Evolutionary conservation across 2,113 vertebrate genomes (phyloP).

Genomic region (Burhinus bistriatus): DNA sequence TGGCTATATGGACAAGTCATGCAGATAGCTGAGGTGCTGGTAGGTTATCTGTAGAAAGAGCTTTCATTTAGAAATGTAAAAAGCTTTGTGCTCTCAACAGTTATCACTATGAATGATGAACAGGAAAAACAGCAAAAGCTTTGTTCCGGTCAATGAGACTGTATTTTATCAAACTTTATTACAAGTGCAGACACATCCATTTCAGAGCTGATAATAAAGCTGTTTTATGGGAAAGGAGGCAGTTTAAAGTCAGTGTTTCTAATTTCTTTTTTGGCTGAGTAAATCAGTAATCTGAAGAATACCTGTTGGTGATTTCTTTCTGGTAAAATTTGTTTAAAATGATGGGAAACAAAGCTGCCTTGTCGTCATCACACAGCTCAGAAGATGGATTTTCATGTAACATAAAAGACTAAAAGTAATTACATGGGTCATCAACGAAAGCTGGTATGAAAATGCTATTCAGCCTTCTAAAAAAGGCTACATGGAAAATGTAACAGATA

Average conservation of each 20-base stretch:
- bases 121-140: neutral
- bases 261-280: neutral
- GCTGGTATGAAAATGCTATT: conserved; percentile 11
- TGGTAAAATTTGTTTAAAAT: neutral
- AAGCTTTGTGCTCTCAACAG: neutral
- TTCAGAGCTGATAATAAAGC: conserved; percentile 32
- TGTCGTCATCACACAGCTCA: neutral
- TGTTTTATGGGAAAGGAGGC: conserved; percentile 11
- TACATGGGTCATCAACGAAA: conserved; percentile 19
- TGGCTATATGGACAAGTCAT: neutral
- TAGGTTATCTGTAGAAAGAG: conserved; percentile 6
- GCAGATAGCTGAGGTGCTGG: neutral
- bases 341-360: neutral
- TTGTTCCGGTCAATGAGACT: neutral
- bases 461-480: neutral
- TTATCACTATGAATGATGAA: conserved; percentile 1
- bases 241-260: neutral
- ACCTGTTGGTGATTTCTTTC: neutral
- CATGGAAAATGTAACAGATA: neutral
- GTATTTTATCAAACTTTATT: conserved; percentile 43
- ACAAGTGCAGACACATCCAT: neutral
- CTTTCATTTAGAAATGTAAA: conserved; percentile 17
- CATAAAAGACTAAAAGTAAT: conserved; percentile 16
- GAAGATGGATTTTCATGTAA: conserved; percentile 24
- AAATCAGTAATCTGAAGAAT: conserved; percentile 16